Evolutionary conservation across 1,140 invertebrate species (phyloP).

Genomic region (Bathynomus jamesi): DNA sequence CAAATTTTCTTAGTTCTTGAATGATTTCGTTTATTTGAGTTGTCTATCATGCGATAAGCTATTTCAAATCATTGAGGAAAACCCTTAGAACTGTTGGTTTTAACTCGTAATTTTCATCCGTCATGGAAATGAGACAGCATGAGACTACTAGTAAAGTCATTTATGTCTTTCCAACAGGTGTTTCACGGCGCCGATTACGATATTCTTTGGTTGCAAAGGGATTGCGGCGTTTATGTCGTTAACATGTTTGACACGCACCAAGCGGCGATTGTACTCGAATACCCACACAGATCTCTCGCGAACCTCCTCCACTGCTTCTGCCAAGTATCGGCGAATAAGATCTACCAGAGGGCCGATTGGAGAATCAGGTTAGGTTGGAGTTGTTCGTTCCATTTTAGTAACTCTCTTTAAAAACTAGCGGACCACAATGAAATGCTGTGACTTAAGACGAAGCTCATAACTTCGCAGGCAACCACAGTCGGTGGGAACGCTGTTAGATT

Average conservation of each 20-base stretch:
- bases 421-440: too few relatives aligned
- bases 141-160: too few relatives aligned
- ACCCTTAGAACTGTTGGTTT: background rate
- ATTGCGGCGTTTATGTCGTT: slow-evolving; percentile 89
- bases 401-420: too few relatives aligned
- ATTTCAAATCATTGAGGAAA: background rate
- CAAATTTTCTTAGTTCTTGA: background rate
- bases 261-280: slow-evolving; percentile 67
- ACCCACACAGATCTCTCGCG: slow-evolving; percentile 64
- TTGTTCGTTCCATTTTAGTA: too few relatives aligned
- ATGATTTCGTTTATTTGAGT: background rate
- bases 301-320: slow-evolving; percentile 74
- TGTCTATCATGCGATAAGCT: background rate
- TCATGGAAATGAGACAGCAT: too few relatives aligned
- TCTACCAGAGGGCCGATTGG: slow-evolving; percentile 93
- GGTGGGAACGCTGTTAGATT: too few relatives aligned
- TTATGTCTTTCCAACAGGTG: slow-evolving; percentile 54
- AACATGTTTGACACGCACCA: slow-evolving; percentile 96
- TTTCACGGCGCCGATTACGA: slow-evolving; percentile 89
- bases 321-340: slow-evolving; percentile 71
- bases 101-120: background rate
- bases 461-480: too few relatives aligned
- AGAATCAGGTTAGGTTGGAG: slow-evolving; percentile 63
- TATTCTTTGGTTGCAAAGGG: slow-evolving; percentile 88
- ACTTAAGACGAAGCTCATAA: too few relatives aligned